Conservation (phyloP, 2,113 vertebrate species). For the Lichenostomus cassidix region DNA sequence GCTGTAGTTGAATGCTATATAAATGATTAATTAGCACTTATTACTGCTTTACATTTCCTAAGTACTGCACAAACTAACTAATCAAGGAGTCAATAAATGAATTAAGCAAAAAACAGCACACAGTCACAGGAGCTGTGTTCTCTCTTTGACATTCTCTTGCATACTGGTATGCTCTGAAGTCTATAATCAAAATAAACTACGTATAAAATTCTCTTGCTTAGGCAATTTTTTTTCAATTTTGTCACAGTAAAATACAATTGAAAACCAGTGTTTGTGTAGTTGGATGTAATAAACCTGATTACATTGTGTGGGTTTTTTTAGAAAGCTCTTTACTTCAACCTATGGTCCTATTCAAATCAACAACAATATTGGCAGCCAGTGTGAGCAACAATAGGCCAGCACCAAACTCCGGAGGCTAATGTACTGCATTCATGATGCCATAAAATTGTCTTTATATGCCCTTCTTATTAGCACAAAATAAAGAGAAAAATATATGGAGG, state of each 20-base stretch:
- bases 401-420: background rate
- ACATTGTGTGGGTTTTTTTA: background rate
- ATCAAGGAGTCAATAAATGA: conserved; percentile 37
- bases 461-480: background rate
- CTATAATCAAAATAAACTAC: background rate
- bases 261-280: background rate
- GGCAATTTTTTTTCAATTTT: background rate
- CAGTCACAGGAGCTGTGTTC: background rate
- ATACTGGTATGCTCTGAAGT: background rate
- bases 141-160: background rate
- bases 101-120: background rate
- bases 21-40: conserved; percentile 42
- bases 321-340: background rate
- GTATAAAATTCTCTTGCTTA: background rate
- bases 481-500: background rate
- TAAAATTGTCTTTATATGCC: background rate
- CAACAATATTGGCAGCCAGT: background rate
- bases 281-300: background rate
- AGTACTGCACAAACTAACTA: background rate
- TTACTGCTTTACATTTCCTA: conserved; percentile 2
- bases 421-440: background rate
- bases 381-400: background rate
- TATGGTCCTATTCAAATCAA: background rate
- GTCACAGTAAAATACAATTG: background rate
- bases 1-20: background rate